Conservation (phyloP, 2,888 invertebrate species). For the Ametastegia equiseti region DNA sequence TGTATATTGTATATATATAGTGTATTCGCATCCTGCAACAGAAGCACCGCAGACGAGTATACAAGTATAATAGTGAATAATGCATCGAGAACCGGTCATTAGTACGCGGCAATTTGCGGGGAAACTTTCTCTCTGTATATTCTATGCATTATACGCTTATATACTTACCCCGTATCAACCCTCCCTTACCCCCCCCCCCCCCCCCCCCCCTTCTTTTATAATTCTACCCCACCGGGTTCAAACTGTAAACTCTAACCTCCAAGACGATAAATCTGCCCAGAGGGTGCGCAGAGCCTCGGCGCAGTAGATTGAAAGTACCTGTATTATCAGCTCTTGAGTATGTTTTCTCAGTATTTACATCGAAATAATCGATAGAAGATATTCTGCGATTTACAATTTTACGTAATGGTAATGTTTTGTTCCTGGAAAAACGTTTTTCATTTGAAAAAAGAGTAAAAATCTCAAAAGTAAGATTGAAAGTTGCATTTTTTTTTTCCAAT, state of each 20-base stretch:
- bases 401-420: too few relatives aligned
- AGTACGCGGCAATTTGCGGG: slow-evolving; percentile 25
- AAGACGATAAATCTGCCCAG: background rate
- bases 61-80: background rate
- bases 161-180: background rate
- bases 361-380: too few relatives aligned
- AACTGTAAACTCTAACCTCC: background rate
- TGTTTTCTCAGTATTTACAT: too few relatives aligned
- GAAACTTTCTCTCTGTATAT: slow-evolving; percentile 24
- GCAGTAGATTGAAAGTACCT: too few relatives aligned
- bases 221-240: background rate
- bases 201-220: background rate
- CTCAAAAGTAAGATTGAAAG: too few relatives aligned
- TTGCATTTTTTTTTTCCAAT: too few relatives aligned
- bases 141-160: background rate
- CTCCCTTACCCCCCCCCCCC: too few relatives aligned
- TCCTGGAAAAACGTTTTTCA: too few relatives aligned
- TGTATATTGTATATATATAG: too few relatives aligned
- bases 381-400: too few relatives aligned
- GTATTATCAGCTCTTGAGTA: too few relatives aligned
- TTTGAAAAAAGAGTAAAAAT: too few relatives aligned
- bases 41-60: background rate
- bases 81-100: slow-evolving; percentile 25
- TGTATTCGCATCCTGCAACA: background rate
- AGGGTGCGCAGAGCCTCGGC: background rate